These are phyloP conservation scores for Agonopterix heracliana DNA, from an alignment of 2,888 invertebrate genomes.

Conservation along the genomic window DNA sequence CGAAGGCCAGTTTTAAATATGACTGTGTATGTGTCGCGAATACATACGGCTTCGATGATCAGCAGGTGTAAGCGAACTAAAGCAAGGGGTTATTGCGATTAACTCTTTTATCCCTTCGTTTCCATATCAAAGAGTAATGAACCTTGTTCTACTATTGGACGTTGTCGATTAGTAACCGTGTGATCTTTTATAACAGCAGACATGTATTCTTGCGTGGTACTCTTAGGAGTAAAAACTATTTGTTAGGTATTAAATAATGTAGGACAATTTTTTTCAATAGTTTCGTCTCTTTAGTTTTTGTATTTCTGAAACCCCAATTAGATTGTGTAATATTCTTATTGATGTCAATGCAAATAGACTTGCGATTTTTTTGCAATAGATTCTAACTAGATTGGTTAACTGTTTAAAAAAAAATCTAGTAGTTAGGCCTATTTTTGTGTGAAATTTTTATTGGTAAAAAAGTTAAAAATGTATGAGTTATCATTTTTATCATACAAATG, in stretches of 20 bases:
- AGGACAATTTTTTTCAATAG: no score
- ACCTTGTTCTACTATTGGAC: constrained; percentile 69
- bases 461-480: no score
- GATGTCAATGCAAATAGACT: no score
- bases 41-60: constrained; percentile 75
- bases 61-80: constrained; percentile 75
- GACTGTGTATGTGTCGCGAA: constrained; percentile 62
- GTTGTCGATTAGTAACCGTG: constrained; percentile 64
- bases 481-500: no score
- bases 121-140: constrained; percentile 76
- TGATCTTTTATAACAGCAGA: constrained; percentile 42
- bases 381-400: constrained; percentile 18
- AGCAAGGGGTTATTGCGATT: constrained; percentile 74
- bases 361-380: neutral
- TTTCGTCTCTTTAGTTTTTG: no score
- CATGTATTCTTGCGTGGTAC: neutral
- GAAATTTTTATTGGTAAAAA: no score
- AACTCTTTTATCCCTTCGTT: constrained; percentile 75
- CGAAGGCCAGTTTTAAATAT: constrained; percentile 69
- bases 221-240: no score
- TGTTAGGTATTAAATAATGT: no score
- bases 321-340: no score
- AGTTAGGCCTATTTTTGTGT: neutral
- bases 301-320: no score
- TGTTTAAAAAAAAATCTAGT: no score